These are phyloP conservation scores for Ceratina japonica DNA, from an alignment of 1,140 invertebrate species.

Conservation along the genomic window DNA sequence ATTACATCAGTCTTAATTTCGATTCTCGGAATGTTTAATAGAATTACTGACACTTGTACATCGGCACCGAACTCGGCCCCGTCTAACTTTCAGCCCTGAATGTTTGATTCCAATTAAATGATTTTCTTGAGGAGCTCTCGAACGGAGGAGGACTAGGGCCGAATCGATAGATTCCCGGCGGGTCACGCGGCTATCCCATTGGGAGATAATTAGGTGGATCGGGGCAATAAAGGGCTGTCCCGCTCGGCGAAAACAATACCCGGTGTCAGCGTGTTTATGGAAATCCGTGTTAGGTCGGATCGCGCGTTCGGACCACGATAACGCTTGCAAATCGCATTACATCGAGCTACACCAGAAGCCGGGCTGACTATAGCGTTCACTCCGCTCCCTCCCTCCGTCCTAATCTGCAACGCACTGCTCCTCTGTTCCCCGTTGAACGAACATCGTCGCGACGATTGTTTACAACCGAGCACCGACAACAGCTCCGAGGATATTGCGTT, in stretches of 20 bases:
- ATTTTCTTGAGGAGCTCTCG: not conserved
- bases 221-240: constrained; percentile 54
- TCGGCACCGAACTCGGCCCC: no score
- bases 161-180: constrained; percentile 7
- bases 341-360: constrained; percentile 53
- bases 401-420: constrained; percentile 34
- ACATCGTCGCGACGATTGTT: constrained; percentile 7
- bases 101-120: no score
- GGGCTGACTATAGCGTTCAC: not conserved
- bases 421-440: not conserved
- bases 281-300: constrained; percentile 68
- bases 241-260: constrained; percentile 66
- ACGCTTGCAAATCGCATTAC: constrained; percentile 78
- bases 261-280: constrained; percentile 67
- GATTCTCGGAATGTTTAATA: no score
- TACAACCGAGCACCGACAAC: constrained; percentile 5
- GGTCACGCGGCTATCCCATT: constrained; percentile 36
- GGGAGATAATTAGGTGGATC: constrained; percentile 56
- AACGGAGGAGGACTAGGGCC: not conserved
- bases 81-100: no score
- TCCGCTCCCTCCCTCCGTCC: constrained; percentile 25
- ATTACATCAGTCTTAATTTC: no score
- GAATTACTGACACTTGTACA: no score
- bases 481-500: not conserved
- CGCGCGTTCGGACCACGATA: constrained; percentile 69